Conservation (phyloP, 2,113 vertebrate species). For the Ictalurus punctatus region DNA sequence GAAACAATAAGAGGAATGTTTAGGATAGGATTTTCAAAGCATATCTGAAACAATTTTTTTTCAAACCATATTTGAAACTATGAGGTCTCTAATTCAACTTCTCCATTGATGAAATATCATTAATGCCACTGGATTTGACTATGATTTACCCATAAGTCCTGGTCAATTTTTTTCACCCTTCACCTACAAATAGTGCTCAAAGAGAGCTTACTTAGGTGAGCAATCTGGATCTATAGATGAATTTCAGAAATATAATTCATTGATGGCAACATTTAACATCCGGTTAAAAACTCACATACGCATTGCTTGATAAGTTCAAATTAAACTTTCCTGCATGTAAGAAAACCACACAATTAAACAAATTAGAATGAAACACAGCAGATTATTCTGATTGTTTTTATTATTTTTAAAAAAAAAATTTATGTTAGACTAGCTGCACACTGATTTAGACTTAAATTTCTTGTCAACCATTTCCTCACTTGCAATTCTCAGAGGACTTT, state of each 20-base stretch:
- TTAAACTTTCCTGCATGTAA: not conserved
- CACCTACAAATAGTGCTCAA: not conserved
- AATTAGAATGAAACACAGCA: not conserved
- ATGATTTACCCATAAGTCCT: constrained; percentile 26
- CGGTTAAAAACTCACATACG: not conserved
- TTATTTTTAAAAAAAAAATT: too few species aligned
- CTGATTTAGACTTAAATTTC: not conserved
- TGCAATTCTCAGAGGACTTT: not conserved
- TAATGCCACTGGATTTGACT: constrained; percentile 49
- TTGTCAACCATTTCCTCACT: not conserved
- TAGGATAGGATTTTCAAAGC: constrained; percentile 59
- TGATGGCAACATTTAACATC: not conserved
- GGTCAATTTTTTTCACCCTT: not conserved
- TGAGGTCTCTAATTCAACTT: constrained; percentile 55
- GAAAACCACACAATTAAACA: not conserved
- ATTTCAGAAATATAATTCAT: not conserved
- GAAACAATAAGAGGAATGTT: constrained; percentile 52
- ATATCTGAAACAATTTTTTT: not conserved
- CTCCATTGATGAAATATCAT: constrained; percentile 55
- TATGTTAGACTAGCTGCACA: not conserved
- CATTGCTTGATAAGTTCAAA: not conserved
- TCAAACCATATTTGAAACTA: constrained; percentile 61
- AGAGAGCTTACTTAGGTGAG: not conserved
- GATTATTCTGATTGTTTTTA: not conserved
- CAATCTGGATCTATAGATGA: not conserved